A percentile compares a stretch with the other conserved stretches of the same genome.
Conservation (phyloP, 1,140 invertebrate species). For the Bombus sibiricus region DNA sequence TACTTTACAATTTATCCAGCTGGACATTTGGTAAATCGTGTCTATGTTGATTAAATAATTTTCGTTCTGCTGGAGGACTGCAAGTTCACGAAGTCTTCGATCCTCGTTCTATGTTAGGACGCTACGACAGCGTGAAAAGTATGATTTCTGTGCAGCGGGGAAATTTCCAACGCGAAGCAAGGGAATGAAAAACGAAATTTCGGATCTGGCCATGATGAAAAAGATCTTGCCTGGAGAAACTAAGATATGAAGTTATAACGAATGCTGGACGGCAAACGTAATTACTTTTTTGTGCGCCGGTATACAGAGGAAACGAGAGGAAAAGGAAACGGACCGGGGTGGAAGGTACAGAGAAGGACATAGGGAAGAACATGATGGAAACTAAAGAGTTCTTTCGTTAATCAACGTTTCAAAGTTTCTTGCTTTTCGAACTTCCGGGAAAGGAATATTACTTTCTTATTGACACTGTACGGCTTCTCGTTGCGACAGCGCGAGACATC, state of each 20-base stretch:
- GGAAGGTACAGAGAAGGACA: background rate
- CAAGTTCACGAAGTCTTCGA: too few species aligned
- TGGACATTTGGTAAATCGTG: too few species aligned
- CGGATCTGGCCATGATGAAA: background rate
- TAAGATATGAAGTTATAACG: slow-evolving; percentile 45
- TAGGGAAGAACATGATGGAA: slow-evolving; percentile 6
- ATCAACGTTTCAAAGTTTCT: slow-evolving; percentile 45
- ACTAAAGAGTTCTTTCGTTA: slow-evolving; percentile 42
- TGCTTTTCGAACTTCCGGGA: slow-evolving; percentile 19
- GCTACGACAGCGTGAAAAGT: background rate
- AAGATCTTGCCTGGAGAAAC: background rate
- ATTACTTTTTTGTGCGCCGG: slow-evolving; percentile 36
- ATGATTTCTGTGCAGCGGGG: background rate
- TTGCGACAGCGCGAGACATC: background rate
- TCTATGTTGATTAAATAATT: too few species aligned
- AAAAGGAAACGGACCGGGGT: background rate
- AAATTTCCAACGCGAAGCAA: background rate
- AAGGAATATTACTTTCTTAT: slow-evolving; percentile 46
- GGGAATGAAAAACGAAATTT: background rate
- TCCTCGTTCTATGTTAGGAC: too few species aligned
- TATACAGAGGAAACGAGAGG: background rate
- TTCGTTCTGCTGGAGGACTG: too few species aligned
- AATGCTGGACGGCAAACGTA: slow-evolving; percentile 41
- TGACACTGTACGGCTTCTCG: slow-evolving; percentile 7
- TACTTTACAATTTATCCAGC: too few species aligned